Conservation (phyloP, 1,140 invertebrate genomes). For the Pachypeltis micranthus region DNA sequence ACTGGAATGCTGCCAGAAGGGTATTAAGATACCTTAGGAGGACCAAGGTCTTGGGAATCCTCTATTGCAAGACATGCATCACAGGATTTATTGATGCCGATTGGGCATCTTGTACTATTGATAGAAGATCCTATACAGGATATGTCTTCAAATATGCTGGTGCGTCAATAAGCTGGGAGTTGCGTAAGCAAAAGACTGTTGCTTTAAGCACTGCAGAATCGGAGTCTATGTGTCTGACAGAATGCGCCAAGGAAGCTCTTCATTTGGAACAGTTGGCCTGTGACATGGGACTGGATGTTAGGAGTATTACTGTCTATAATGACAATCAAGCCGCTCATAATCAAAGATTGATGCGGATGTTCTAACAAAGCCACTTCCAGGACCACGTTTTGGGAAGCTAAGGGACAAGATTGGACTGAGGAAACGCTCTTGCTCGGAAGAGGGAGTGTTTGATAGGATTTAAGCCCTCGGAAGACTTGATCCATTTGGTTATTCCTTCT, state of each 20-base stretch:
- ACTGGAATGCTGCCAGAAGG: conserved; percentile 36
- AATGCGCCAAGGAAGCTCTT: conserved; percentile 33
- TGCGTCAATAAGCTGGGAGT: conserved; percentile 23
- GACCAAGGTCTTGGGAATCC: conserved; percentile 28
- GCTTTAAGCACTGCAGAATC: conserved; percentile 34
- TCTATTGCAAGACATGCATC: conserved; percentile 20
- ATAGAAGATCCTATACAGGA: conserved; percentile 33
- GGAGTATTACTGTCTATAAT: conserved; percentile 14
- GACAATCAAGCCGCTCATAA: conserved; percentile 16
- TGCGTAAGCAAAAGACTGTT: conserved; percentile 31
- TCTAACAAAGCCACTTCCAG: not conserved
- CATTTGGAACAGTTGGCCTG: conserved; percentile 12
- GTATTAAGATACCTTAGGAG: conserved; percentile 35
- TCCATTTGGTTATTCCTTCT: no score
- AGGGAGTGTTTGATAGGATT: no score
- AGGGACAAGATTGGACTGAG: no score
- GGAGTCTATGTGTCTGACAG: conserved; percentile 36
- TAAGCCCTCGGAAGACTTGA: no score
- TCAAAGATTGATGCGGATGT: no score
- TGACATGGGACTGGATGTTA: not conserved
- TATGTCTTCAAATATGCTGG: conserved; percentile 29
- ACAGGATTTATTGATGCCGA: conserved; percentile 30
- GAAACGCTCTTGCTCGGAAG: no score
- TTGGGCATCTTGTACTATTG: conserved; percentile 6
- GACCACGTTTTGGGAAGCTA: no score